A percentile compares a stretch with the other conserved stretches of the same genome.
phyloP scores from a whole-genome alignment of 2,888 invertebrate genomes.

The Rhorus exstirpatorius region DNA sequence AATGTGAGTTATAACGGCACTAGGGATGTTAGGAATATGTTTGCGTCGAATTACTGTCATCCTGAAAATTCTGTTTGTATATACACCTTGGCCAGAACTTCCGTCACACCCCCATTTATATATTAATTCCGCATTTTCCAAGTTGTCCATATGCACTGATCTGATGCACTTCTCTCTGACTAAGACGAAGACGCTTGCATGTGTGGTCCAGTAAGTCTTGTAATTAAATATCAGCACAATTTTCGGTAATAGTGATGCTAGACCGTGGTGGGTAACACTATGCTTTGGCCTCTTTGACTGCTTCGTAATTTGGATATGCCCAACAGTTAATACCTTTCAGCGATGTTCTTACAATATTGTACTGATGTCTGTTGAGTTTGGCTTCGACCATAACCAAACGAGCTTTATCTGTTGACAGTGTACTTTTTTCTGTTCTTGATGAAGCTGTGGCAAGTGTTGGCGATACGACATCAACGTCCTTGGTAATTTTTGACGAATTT shows the following conservation, averaged over 20 bases:
- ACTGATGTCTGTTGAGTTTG: constrained; percentile 48
- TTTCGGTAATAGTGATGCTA: constrained; percentile 26
- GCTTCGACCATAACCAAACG: constrained; percentile 54
- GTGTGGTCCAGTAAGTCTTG: constrained; percentile 27
- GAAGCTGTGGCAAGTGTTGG: background rate
- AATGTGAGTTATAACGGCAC: too few species aligned
- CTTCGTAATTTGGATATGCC: constrained; percentile 38
- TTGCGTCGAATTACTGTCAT: too few species aligned
- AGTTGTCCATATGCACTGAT: background rate
- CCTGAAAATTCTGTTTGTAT: too few species aligned
- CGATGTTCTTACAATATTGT: constrained; percentile 30
- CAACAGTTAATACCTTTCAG: constrained; percentile 28
- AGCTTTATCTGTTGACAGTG: constrained; percentile 53
- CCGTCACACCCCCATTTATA: too few species aligned
- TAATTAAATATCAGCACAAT: constrained; percentile 25
- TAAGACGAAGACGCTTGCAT: constrained; percentile 10
- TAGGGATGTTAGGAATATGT: too few species aligned
- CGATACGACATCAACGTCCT: constrained; percentile 23
- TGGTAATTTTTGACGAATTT: constrained; percentile 29
- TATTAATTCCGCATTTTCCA: too few species aligned
- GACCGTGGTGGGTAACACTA: constrained; percentile 23
- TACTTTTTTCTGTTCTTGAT: constrained; percentile 12
- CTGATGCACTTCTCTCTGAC: background rate
- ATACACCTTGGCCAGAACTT: too few species aligned
- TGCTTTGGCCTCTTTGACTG: constrained; percentile 35